Evolutionary conservation across 2,113 vertebrate genomes (phyloP).

Genomic region (Cephalopterus ornatus): DNA sequence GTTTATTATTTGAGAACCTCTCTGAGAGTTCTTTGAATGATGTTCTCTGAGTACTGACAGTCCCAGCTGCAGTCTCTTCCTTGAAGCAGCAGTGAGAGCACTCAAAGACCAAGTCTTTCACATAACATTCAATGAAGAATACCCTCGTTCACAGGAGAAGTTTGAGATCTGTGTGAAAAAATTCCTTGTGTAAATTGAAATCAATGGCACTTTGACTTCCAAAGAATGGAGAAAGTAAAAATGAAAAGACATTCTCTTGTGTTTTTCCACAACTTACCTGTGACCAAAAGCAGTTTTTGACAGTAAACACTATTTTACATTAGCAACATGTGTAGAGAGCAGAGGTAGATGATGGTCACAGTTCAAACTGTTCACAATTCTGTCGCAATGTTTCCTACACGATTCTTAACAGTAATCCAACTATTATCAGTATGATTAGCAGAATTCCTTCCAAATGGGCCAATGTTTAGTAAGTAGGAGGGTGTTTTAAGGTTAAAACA

Average conservation of each 20-base stretch:
- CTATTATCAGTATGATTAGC: constrained; percentile 2
- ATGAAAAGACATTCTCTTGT: neutral
- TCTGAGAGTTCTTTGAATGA: neutral
- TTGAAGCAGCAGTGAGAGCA: neutral
- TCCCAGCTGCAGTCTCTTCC: neutral
- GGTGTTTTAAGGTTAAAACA: constrained; percentile 2
- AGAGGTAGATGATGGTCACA: neutral
- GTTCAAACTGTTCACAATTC: neutral
- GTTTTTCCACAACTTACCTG: neutral
- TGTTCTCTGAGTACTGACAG: neutral
- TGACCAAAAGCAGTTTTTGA: neutral
- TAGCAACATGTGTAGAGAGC: neutral
- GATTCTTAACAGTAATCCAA: neutral
- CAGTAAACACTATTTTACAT: neutral
- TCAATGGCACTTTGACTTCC: neutral
- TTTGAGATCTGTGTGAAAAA: neutral
- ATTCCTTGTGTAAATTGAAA: neutral
- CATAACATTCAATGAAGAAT: neutral
- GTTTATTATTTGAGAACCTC: neutral
- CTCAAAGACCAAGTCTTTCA: neutral
- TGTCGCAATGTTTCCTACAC: neutral
- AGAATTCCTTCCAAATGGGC: constrained; percentile 17
- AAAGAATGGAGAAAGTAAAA: neutral
- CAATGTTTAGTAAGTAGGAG: neutral
- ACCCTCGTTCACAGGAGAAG: neutral